phyloP scores from a whole-genome alignment of 2,888 invertebrate species.

The Scaptomyza cyrtandrae region DNA sequence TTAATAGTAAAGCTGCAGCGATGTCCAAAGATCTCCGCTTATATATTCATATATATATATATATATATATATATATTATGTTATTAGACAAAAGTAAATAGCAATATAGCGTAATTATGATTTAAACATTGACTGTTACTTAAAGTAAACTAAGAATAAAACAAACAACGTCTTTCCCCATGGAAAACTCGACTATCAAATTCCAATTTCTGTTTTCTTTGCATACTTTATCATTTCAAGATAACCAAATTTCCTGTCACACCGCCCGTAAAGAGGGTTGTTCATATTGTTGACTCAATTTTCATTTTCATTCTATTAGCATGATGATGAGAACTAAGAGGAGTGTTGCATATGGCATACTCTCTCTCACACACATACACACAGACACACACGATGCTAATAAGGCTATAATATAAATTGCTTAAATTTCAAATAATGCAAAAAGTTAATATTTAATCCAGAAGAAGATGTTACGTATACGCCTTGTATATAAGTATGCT shows the following conservation, averaged over 20 bases:
- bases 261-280: conserved; percentile 36
- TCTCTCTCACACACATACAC: conserved; percentile 13
- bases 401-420: conserved; percentile 76
- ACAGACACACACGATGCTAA: conserved; percentile 56
- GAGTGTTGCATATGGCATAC: conserved; percentile 47
- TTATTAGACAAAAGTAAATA: conserved; percentile 25
- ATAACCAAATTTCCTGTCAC: conserved; percentile 44
- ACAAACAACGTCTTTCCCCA: neutral
- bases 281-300: conserved; percentile 71
- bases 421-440: conserved; percentile 78
- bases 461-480: conserved; percentile 42
- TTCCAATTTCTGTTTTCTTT: neutral
- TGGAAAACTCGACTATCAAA: neutral
- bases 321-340: conserved; percentile 62
- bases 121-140: neutral
- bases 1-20: too few relatives aligned
- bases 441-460: conserved; percentile 63
- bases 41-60: neutral
- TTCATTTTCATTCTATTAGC: conserved; percentile 74
- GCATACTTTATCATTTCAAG: conserved; percentile 19
- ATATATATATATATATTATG: neutral
- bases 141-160: neutral
- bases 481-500: conserved; percentile 17
- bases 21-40: neutral
- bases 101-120: neutral